A percentile compares a stretch with the other conserved stretches of the same genome.
These are phyloP conservation scores for Mohoua ochrocephala DNA, from an alignment of 2,113 vertebrate genomes.

Conservation along the genomic window DNA sequence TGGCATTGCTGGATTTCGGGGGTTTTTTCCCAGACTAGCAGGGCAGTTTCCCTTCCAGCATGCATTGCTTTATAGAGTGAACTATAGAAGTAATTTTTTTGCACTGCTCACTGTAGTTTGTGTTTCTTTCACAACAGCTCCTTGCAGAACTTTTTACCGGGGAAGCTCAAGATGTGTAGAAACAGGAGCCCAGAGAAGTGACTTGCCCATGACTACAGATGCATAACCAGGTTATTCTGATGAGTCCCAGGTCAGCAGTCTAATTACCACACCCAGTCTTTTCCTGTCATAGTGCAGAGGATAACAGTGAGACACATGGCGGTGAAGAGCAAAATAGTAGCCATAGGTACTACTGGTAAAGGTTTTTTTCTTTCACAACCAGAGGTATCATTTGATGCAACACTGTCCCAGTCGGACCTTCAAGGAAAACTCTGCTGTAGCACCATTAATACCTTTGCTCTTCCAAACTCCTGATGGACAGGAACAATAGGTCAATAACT, in stretches of 20 bases:
- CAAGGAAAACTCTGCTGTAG: not conserved
- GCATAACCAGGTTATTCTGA: not conserved
- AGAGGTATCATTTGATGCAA: not conserved
- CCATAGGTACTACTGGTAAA: not conserved
- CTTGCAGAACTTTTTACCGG: not conserved
- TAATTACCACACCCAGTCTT: slow-evolving; percentile 28
- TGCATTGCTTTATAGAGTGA: not conserved
- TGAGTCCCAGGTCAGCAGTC: not conserved
- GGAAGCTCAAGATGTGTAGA: not conserved
- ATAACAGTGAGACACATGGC: not conserved
- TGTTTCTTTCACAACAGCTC: not conserved
- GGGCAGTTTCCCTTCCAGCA: not conserved
- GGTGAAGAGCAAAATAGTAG: not conserved
- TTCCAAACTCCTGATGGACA: not conserved
- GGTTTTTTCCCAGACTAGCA: not conserved
- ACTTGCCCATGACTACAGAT: not conserved
- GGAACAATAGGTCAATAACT: not conserved
- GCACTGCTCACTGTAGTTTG: not conserved
- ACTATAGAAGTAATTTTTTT: not conserved
- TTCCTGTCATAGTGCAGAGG: slow-evolving; percentile 6
- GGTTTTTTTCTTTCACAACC: not conserved
- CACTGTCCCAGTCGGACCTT: not conserved
- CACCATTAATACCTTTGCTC: not conserved
- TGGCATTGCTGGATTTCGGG: not conserved
- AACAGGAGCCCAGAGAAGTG: not conserved